These are phyloP conservation scores for Stegastes partitus DNA, from an alignment of 2,113 vertebrate species.

Conservation along the genomic window DNA sequence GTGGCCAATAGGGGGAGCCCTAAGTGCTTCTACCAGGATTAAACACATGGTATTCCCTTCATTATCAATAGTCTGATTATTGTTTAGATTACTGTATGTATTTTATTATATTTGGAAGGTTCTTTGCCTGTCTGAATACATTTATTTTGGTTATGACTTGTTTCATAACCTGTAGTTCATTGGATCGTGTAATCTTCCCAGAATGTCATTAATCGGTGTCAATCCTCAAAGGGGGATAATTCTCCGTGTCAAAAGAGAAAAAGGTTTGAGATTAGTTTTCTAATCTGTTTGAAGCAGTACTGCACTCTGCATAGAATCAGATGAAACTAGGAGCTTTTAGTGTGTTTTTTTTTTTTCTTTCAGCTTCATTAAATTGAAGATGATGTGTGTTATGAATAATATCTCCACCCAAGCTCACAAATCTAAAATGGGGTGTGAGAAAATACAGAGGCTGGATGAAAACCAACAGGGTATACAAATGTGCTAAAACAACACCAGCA, in stretches of 20 bases:
- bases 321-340: constrained; percentile 56
- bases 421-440: constrained; percentile 52
- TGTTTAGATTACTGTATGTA: constrained; percentile 35
- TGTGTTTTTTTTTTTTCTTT: constrained; percentile 18
- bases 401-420: constrained; percentile 35
- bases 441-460: constrained; percentile 38
- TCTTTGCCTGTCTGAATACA: constrained; percentile 18
- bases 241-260: constrained; percentile 63
- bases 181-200: constrained; percentile 62
- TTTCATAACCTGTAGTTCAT: constrained; percentile 60
- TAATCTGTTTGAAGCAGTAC: constrained; percentile 68
- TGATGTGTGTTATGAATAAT: constrained; percentile 43
- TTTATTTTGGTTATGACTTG: constrained; percentile 51
- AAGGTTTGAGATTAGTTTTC: constrained; percentile 69
- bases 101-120: constrained; percentile 49
- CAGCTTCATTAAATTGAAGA: constrained; percentile 57
- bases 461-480: constrained; percentile 41
- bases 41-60: constrained; percentile 11
- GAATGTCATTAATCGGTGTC: constrained; percentile 70
- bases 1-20: constrained; percentile 79
- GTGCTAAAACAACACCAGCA: constrained; percentile 55
- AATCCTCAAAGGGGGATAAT: constrained; percentile 66
- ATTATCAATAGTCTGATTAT: constrained; percentile 39
- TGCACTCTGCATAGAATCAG: constrained; percentile 44
- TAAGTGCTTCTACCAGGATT: constrained; percentile 50